These are phyloP conservation scores for Luscinia megarhynchos DNA, from an alignment of 2,797 vertebrate species.

Conservation along the genomic window DNA sequence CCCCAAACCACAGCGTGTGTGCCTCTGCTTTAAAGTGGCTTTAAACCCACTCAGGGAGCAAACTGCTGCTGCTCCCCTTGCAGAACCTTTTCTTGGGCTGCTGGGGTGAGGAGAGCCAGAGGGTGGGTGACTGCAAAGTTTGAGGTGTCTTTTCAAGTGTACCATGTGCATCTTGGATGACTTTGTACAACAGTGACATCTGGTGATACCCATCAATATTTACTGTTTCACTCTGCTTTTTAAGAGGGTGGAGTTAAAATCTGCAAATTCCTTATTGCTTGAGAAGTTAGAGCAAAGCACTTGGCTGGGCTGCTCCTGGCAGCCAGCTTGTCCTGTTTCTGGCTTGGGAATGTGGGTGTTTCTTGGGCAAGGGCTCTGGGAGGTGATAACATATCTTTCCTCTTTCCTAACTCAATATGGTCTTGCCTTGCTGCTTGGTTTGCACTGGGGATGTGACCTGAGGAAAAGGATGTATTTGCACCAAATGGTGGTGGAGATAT, in stretches of 20 bases:
- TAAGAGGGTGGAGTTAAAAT: neutral
- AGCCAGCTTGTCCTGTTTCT: neutral
- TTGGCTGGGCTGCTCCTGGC: neutral
- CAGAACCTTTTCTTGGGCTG: neutral
- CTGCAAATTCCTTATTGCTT: neutral
- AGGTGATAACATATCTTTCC: neutral
- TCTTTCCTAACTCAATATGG: neutral
- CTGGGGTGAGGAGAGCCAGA: neutral
- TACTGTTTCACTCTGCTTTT: conserved; percentile 4
- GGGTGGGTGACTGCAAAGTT: neutral
- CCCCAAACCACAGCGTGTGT: neutral
- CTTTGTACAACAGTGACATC: conserved; percentile 72
- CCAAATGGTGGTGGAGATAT: neutral
- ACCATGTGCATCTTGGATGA: neutral
- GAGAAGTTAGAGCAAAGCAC: neutral
- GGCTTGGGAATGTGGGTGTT: neutral
- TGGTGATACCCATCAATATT: conserved; percentile 63
- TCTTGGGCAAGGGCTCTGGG: neutral
- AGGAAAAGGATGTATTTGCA: neutral
- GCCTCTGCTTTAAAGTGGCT: neutral
- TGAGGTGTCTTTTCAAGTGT: neutral
- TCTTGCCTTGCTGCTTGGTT: neutral
- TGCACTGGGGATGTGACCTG: fast-evolving
- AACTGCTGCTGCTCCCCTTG: neutral
- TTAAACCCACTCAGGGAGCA: neutral